Conservation (phyloP, 2,797 vertebrate species). For the Cossypha niveicapilla region DNA sequence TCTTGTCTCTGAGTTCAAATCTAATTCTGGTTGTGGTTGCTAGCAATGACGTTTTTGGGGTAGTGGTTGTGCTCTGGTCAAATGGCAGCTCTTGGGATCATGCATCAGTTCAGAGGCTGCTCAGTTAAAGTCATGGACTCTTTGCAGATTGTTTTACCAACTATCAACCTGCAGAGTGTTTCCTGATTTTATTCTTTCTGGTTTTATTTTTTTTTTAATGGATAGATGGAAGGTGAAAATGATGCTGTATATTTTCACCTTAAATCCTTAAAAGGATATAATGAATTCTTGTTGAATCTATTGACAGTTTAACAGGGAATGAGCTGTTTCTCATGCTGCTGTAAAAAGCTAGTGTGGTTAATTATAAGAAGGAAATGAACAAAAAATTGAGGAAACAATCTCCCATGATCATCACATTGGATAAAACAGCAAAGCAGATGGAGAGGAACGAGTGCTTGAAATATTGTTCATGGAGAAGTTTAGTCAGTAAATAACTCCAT, state of each 20-base stretch:
- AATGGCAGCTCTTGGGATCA: neutral
- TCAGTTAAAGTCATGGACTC: neutral
- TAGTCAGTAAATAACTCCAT: neutral
- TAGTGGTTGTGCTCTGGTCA: neutral
- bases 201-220: too few species aligned
- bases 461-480: neutral
- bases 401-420: neutral
- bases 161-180: neutral
- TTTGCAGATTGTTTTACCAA: neutral
- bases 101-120: neutral
- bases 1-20: neutral
- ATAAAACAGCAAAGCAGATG: neutral
- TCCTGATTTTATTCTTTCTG: neutral
- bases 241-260: neutral
- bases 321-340: neutral
- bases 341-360: neutral
- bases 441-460: neutral
- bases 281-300: neutral
- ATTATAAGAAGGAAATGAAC: neutral
- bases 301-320: neutral
- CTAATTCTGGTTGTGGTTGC: neutral
- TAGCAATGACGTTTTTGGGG: neutral
- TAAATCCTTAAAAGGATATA: neutral
- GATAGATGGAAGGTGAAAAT: neutral
- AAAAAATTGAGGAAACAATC: neutral